Evolutionary conservation across 1,140 invertebrate species (phyloP).

Genomic region (Lordiphosa mommai): DNA sequence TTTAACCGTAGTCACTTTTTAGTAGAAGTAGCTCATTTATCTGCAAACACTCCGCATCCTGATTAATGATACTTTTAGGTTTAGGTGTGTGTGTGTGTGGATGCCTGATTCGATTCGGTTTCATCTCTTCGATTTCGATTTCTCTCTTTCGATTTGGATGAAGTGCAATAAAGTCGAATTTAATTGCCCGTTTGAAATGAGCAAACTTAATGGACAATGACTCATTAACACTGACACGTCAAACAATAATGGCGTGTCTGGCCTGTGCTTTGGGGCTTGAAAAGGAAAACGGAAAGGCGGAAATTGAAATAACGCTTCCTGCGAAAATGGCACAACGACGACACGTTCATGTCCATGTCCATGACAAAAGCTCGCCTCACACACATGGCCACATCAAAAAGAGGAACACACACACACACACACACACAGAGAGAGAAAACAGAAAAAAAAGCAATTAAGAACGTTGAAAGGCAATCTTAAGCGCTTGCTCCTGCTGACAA

Average conservation of each 20-base stretch:
- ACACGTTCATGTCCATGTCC: slow-evolving; percentile 35
- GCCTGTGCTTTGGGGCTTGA: not conserved
- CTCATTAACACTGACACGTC: slow-evolving; percentile 78
- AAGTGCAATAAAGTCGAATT: slow-evolving; percentile 77
- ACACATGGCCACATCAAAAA: slow-evolving; percentile 61
- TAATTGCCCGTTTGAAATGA: slow-evolving; percentile 78
- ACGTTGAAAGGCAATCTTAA: slow-evolving; percentile 78
- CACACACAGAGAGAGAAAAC: not conserved
- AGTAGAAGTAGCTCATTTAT: too few species aligned
- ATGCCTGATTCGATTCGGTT: slow-evolving; percentile 27
- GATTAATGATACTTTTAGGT: too few species aligned
- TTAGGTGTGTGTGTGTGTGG: too few species aligned
- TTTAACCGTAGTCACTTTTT: too few species aligned
- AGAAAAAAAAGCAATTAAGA: slow-evolving; percentile 75
- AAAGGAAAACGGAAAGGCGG: slow-evolving; percentile 59
- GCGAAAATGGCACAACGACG: slow-evolving; percentile 45
- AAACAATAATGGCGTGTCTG: slow-evolving; percentile 75
- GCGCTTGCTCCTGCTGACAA: slow-evolving; percentile 64
- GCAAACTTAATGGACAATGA: slow-evolving; percentile 78
- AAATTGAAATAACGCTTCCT: slow-evolving; percentile 77
- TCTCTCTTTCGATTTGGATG: slow-evolving; percentile 21
- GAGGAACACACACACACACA: slow-evolving; percentile 25
- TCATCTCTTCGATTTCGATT: not conserved
- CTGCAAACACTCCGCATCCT: too few species aligned
- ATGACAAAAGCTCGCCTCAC: slow-evolving; percentile 65